phyloP scores from a whole-genome alignment of 2,113 vertebrate genomes.

The Lanius ludovicianus region DNA sequence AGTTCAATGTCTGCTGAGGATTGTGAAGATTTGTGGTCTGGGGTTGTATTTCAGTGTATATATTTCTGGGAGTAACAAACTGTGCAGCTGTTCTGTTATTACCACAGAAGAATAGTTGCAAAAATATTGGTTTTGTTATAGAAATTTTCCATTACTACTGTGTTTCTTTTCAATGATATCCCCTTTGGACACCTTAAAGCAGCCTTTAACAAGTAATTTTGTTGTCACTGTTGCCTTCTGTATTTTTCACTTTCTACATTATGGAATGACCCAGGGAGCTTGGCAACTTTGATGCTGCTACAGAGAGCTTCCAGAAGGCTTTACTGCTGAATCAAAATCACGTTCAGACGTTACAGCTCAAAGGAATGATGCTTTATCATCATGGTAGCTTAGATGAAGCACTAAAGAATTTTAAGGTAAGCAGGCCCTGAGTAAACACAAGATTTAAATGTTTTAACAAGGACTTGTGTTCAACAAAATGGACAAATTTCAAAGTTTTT shows the following conservation, averaged over 20 bases:
- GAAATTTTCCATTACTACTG: not conserved
- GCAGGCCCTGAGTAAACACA: not conserved
- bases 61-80: not conserved
- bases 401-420: constrained; percentile 94
- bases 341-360: constrained; percentile 93
- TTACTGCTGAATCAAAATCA: constrained; percentile 96
- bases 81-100: not conserved
- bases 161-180: not conserved
- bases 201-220: not conserved
- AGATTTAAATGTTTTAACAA: not conserved
- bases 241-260: not conserved
- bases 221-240: not conserved
- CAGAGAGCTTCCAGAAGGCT: constrained; percentile 96
- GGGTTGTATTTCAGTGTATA: not conserved
- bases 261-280: constrained; percentile 81
- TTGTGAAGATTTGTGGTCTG: not conserved
- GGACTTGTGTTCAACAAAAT: not conserved
- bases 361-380: constrained; percentile 97
- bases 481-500: not conserved
- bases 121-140: not conserved
- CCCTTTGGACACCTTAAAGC: not conserved
- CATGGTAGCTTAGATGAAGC: constrained; percentile 94
- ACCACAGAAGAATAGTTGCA: not conserved
- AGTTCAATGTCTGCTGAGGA: not conserved
- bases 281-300: constrained; percentile 94